These are phyloP conservation scores for Trissoscelio sp. DNA, from an alignment of 2,888 invertebrate species.

Conservation along the genomic window DNA sequence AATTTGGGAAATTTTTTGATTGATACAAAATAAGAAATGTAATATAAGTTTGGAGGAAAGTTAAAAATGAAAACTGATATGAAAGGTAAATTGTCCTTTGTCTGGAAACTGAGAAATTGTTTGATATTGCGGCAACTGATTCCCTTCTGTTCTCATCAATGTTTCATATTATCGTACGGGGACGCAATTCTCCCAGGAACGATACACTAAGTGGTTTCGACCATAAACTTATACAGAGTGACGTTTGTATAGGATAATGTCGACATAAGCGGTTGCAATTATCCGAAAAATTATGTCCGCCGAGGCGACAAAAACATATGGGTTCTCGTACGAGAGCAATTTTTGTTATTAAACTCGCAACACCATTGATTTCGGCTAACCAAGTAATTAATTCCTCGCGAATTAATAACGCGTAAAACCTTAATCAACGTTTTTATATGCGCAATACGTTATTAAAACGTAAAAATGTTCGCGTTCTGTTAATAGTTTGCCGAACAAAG, in stretches of 20 bases:
- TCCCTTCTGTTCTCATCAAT: slow-evolving; percentile 75
- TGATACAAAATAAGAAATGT: too few relatives aligned
- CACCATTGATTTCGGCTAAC: slow-evolving; percentile 24
- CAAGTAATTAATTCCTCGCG: neutral
- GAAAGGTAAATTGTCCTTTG: slow-evolving; percentile 13
- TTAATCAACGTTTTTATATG: slow-evolving; percentile 23
- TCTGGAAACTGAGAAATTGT: slow-evolving; percentile 46
- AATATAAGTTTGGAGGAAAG: too few relatives aligned
- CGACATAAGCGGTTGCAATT: slow-evolving; percentile 67
- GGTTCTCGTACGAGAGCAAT: slow-evolving; percentile 20
- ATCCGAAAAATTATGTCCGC: slow-evolving; percentile 61
- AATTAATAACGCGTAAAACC: slow-evolving; percentile 18
- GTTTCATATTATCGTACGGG: slow-evolving; percentile 77
- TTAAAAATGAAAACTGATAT: too few relatives aligned
- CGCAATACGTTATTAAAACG: neutral
- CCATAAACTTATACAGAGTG: slow-evolving; percentile 79
- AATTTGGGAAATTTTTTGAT: too few relatives aligned
- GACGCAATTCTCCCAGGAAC: slow-evolving; percentile 72
- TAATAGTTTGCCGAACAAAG: neutral
- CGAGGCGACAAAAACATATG: slow-evolving; percentile 62
- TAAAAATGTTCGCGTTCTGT: neutral
- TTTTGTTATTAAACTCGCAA: slow-evolving; percentile 30
- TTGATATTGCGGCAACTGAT: slow-evolving; percentile 41
- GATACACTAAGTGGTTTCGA: slow-evolving; percentile 82
- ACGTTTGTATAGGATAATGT: slow-evolving; percentile 65